phyloP scores from a whole-genome alignment of 2,113 vertebrate species.

The Mustela lutreola region DNA sequence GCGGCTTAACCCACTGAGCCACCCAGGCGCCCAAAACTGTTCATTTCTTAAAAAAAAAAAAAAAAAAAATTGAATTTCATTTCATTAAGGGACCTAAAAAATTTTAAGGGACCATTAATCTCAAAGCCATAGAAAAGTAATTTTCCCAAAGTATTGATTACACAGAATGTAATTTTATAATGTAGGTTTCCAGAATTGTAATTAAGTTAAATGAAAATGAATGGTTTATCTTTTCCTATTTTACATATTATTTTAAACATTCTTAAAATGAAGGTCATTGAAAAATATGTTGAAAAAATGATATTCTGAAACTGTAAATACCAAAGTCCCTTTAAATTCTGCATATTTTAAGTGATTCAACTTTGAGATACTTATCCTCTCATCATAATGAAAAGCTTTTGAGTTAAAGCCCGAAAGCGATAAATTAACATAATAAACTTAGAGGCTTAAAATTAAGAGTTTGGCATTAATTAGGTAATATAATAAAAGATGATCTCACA shows the following conservation, averaged over 20 bases:
- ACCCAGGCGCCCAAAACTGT: not conserved
- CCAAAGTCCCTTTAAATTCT: not conserved
- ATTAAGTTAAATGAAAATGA: not conserved
- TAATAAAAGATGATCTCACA: not conserved
- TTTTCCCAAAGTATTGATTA: not conserved
- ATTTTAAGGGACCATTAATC: conserved; percentile 20
- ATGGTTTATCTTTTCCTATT: not conserved
- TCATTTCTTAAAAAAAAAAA: conserved; percentile 6
- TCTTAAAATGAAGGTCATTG: not conserved
- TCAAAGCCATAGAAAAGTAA: conserved; percentile 16
- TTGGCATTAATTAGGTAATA: not conserved
- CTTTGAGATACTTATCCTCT: not conserved
- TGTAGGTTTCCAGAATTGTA: conserved; percentile 42
- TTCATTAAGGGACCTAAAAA: not conserved
- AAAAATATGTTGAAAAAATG: conserved; percentile 32
- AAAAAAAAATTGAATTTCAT: conserved; percentile 27
- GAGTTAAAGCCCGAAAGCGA: not conserved
- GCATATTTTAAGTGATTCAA: not conserved
- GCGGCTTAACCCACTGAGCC: too few relatives aligned
- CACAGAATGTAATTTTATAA: conserved; percentile 4
- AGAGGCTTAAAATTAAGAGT: conserved; percentile 12
- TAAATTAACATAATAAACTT: not conserved
- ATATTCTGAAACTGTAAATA: not conserved
- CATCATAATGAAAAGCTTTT: not conserved
- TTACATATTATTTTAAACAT: conserved; percentile 12